Percentiles rank a stretch among this genome's conserved stretches.
Conservation (phyloP, 2,888 invertebrate genomes). For the Epinotia nisella region DNA sequence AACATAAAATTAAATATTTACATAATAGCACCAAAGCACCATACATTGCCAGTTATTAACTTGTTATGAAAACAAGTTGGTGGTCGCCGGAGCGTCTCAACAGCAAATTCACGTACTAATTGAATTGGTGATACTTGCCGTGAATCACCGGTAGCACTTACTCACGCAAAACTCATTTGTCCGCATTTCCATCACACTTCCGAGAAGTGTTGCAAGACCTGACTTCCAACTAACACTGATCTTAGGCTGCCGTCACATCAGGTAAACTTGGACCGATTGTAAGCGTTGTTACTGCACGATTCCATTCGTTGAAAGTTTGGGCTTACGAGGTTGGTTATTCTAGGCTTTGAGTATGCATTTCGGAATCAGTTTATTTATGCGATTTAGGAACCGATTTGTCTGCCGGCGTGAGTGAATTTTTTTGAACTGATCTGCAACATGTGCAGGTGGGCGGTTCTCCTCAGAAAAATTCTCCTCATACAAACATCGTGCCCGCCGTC, state of each 20-base stretch:
- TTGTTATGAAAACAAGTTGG: slow-evolving; percentile 17
- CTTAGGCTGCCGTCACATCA: not conserved
- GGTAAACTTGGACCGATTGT: not conserved
- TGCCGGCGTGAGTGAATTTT: no score
- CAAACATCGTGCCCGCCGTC: no score
- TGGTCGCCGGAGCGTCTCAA: slow-evolving; percentile 12
- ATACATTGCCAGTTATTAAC: not conserved
- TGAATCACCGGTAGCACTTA: slow-evolving; percentile 28
- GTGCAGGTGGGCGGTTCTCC: no score
- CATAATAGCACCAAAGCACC: not conserved
- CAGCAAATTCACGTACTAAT: slow-evolving; percentile 23
- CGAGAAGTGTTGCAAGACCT: slow-evolving; percentile 19
- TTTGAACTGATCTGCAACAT: no score
- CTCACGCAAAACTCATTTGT: slow-evolving; percentile 24
- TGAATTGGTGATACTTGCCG: slow-evolving; percentile 17
- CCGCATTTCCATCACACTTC: slow-evolving; percentile 28
- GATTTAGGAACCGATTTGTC: no score
- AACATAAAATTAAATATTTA: not conserved
- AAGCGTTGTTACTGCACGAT: not conserved
- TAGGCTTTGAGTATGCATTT: no score
- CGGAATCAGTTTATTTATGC: no score
- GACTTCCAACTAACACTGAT: slow-evolving; percentile 3
- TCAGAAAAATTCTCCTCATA: no score
- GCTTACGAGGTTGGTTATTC: no score
- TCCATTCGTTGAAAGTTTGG: no score